phyloP scores from a whole-genome alignment of 1,140 invertebrate species.

The Battus philenor region DNA sequence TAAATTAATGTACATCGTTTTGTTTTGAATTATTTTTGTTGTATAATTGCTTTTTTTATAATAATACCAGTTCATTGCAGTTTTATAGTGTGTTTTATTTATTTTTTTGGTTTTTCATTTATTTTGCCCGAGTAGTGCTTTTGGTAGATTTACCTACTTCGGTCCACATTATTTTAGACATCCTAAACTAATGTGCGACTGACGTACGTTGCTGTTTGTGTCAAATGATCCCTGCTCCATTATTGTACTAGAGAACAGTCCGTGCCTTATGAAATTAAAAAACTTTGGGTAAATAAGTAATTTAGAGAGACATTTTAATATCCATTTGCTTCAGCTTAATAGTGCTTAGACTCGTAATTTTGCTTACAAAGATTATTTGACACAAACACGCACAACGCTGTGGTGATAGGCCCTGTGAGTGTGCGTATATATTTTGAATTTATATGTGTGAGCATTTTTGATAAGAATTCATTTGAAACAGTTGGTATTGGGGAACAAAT shows the following conservation, averaged over 20 bases:
- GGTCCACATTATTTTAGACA: conserved; percentile 40
- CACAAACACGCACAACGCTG: conserved; percentile 40
- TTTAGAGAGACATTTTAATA: no score
- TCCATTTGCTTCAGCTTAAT: conserved; percentile 5
- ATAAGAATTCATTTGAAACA: conserved; percentile 54
- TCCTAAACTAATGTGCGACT: conserved; percentile 38
- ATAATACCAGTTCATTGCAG: conserved; percentile 83
- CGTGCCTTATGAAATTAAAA: conserved; percentile 32
- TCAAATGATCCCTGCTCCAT: conserved; percentile 37
- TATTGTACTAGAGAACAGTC: conserved; percentile 27
- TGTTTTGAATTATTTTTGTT: conserved; percentile 82
- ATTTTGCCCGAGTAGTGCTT: conserved; percentile 57
- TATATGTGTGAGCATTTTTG: conserved; percentile 52
- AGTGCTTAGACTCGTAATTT: conserved; percentile 7
- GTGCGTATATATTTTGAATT: conserved; percentile 38
- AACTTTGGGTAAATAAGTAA: background rate
- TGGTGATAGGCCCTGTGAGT: conserved; percentile 46
- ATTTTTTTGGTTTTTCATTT: conserved; percentile 49
- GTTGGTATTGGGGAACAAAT: conserved; percentile 72
- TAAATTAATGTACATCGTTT: conserved; percentile 83
- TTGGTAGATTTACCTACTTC: conserved; percentile 36
- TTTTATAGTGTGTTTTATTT: conserved; percentile 80
- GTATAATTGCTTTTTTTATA: conserved; percentile 82
- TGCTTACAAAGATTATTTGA: conserved; percentile 36
- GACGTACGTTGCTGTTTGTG: conserved; percentile 51